Base-by-base conservation (phyloP, 2,797 vertebrate genomes). In the Chlorospingus flavigularis region DNA sequence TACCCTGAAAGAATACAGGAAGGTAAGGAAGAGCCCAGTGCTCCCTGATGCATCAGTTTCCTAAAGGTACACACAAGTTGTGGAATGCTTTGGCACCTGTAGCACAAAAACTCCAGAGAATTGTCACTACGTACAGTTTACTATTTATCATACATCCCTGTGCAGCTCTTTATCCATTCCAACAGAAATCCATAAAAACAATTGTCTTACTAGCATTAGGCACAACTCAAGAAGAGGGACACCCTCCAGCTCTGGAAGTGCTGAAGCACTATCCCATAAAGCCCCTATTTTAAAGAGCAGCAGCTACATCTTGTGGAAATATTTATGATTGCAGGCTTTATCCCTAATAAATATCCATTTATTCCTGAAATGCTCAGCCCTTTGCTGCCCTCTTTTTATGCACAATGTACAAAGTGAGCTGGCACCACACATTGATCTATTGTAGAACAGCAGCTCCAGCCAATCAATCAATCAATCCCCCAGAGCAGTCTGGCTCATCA, bases 221-320 rank as follows among this genome's bases (percentile, higher is more conserved):
- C 10, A 5, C 28, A 33, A 8, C 11, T 9, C 4, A 2, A 50
- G 47, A 37, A 33, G 30, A 40, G 30, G 7, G 9, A 21, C 11
- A 3, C 13, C 0, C 9, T 24, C 26, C 17, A 19, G 14, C 39
- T 10, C 55, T 4, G 15, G 13, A 2, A 17, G 2, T 2, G 15
- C 55, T 26, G 57, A 71, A n/a, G 11, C 50, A 21, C 6, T 10
- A 12, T 0, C 2, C 1, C 11, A 6, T 6, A 17, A 37, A 57
- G 26, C 8, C 3, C 7, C 0, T 6, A 18, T 79, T 66, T 40
- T 26, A 40, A 74, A 93, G 79, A 37, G 60, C 70, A 94, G 82
- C 85, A 96, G 89, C 95, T 42, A 53, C 95, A 88, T 19, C 95
- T 86, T 28, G 89, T 94, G 96, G 95, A 26, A 45, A 37, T 13